Base-by-base conservation (phyloP, 2,888 invertebrate species). In the Parapristionchus giblindavisi region DNA sequence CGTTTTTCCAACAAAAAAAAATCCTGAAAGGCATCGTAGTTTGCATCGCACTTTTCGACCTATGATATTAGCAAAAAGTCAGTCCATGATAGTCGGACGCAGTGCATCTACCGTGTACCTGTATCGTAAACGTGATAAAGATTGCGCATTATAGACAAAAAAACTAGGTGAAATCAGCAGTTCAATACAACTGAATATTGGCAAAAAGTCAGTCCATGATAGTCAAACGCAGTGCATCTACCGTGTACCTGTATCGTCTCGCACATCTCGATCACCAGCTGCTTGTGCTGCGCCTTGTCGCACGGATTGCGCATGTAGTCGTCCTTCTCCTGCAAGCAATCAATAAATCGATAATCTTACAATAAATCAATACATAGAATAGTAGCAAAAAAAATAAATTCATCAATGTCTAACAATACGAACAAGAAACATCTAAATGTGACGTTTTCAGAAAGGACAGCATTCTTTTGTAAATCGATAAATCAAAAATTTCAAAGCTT, bases 231-330 rank as follows among this genome's bases (percentile, higher is more conserved):
- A 43, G 1, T n/a, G n/a, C n/a, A n/a, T 8, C 63, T 61, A 61
- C 52, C 48, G 77, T 40, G 17, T 61, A 83, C 84, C 90, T 96
- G 96, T 78, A 99, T 93, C 3, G 96, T 94, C 88, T 99, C 99
- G 90, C 99, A 99, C 1, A 99, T 91, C 90, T 99, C 98, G 2
- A 99, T 93, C 38, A 97, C 93, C 89, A 99, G 95, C 63, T 81
- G 87, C 76, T 88, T 87, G 65, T 81, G 89, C 87, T 89, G 89
- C 77, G 90, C 90, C 79, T 88, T 89, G 82, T 93, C 94, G 89
- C 99, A 99, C 0, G 95, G 94, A 89, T 96, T 98, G 77, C 98
- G 91, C 93, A 98, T 94, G 89, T 99, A 99, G 88, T 99, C 98
- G 89, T 99, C 99, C 80, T 80, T 77, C 54, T 83, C 83, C 80